Base-by-base conservation (phyloP, 2,888 invertebrate genomes). In the Ophion ventricosus region DNA sequence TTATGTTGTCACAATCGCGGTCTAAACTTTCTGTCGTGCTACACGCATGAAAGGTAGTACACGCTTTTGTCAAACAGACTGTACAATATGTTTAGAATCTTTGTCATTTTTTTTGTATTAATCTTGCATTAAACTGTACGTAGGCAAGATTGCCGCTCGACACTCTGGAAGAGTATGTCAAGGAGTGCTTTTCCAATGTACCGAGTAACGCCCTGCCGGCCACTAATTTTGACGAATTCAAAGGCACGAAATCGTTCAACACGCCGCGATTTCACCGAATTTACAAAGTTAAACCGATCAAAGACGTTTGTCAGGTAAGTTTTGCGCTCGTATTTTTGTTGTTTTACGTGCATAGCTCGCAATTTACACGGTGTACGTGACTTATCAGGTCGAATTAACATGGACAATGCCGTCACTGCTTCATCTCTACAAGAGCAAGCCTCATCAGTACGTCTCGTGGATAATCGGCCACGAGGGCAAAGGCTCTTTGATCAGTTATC, bases 381-480 rank as follows among this genome's bases (percentile, higher is more conserved):
- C 10, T 74, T n/a, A 23, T 5, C 8, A 95, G 93, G 87, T 96
- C 67, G 94, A 95, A 85, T 90, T 96, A n/a, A 95, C 94, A 59
- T 96, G 96, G 96, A 93, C 94, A 1, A 92, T 96, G 88, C 96
- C 96, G 8, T 94, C 96, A 8, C 89, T 95, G 43, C 94, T 95
- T 35, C 93, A 95, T 83, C 93, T 96, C 83, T 98, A 98, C 92
- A 95, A 95, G 92, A 95, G 94, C 23, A 97, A 97, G 91, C 97
- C 97, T 0, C 95, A 97, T 84, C 95, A 96, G 87, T 97, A 97
- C 90, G 93, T 98, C 23, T 83, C 83, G 66, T 88, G 88, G 87
- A 92, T 98, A n/a, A 93, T 98, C 4, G 97, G 97, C 0, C 97
- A 98, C 92, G 98, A 98, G 93, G 98, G 98, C 0, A 95, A 96